Percentiles rank a stretch among this genome's conserved stretches.
Evolutionary conservation across 2,797 vertebrate genomes (phyloP).

Genomic region (Nyctalus aviator): DNA sequence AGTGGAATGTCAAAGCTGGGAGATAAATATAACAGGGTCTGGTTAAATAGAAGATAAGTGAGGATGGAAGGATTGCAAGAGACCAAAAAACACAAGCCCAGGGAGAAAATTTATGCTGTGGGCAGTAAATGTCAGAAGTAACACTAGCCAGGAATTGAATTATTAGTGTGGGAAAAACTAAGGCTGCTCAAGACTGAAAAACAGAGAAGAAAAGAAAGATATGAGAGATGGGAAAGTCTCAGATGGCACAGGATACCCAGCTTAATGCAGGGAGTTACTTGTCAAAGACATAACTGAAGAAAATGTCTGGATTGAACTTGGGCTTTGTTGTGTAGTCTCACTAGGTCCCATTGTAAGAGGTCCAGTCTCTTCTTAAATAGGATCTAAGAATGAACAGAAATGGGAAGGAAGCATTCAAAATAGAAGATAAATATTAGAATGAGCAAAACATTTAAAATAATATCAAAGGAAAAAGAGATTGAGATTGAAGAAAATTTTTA

Average conservation of each 20-base stretch:
- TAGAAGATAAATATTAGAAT: background rate
- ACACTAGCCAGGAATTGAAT: background rate
- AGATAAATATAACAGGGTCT: background rate
- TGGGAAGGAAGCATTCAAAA: background rate
- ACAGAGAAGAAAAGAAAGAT: background rate
- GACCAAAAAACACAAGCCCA: background rate
- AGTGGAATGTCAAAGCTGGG: background rate
- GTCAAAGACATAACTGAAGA: background rate
- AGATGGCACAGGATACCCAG: background rate
- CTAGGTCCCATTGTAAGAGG: background rate
- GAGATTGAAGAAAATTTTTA: background rate
- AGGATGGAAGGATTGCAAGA: background rate
- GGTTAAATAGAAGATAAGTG: background rate
- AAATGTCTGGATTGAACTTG: background rate
- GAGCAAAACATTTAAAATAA: background rate
- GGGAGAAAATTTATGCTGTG: background rate
- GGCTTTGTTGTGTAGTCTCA: no score
- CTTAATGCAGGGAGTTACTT: background rate
- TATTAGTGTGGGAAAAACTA: background rate
- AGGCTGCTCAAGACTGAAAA: background rate
- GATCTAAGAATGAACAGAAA: background rate
- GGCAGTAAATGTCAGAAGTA: background rate
- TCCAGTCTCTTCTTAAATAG: background rate
- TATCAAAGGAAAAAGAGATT: background rate
- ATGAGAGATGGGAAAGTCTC: background rate